Percentiles rank a stretch among this genome's conserved stretches.
These are phyloP conservation scores for Phalloptychus januarius DNA, from an alignment of 2,797 vertebrate genomes.

Conservation along the genomic window DNA sequence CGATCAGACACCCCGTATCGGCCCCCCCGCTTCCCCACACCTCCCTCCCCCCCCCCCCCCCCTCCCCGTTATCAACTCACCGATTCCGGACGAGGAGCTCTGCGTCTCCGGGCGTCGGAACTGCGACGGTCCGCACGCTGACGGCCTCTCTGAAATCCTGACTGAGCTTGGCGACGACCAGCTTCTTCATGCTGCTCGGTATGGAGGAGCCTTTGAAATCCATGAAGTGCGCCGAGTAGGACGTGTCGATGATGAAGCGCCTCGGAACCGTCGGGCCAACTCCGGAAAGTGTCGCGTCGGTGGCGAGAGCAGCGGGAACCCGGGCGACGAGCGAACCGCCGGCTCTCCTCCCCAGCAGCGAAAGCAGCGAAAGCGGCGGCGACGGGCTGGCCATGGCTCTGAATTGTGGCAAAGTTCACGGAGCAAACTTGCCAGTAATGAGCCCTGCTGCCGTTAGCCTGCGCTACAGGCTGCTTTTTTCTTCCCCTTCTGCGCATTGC, in stretches of 20 bases:
- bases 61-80: constrained; percentile 78
- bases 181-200: constrained; percentile 89
- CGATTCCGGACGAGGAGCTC: constrained; percentile 93
- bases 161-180: constrained; percentile 88
- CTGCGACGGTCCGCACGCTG: constrained; percentile 77
- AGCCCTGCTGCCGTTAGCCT: constrained; percentile 55
- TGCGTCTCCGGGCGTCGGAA: constrained; percentile 89
- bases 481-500: background rate
- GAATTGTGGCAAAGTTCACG: constrained; percentile 74
- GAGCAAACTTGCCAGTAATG: constrained; percentile 49
- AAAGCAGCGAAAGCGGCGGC: constrained; percentile 22
- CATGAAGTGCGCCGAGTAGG: constrained; percentile 93
- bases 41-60: background rate
- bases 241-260: constrained; percentile 89
- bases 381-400: constrained; percentile 60
- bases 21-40: background rate
- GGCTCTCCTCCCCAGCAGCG: constrained; percentile 31
- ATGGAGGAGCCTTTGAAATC: constrained; percentile 91
- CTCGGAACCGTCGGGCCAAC: constrained; percentile 49
- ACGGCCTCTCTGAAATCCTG: constrained; percentile 89
- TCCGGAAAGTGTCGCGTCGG: constrained; percentile 64
- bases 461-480: constrained; percentile 40
- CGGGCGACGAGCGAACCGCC: constrained; percentile 39
- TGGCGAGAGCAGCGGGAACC: constrained; percentile 42
- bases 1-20: constrained; percentile 10